Evolutionary conservation across 92 coral and sea anemone species (phyloP).

Genomic region (Phenganax stokvisi): DNA sequence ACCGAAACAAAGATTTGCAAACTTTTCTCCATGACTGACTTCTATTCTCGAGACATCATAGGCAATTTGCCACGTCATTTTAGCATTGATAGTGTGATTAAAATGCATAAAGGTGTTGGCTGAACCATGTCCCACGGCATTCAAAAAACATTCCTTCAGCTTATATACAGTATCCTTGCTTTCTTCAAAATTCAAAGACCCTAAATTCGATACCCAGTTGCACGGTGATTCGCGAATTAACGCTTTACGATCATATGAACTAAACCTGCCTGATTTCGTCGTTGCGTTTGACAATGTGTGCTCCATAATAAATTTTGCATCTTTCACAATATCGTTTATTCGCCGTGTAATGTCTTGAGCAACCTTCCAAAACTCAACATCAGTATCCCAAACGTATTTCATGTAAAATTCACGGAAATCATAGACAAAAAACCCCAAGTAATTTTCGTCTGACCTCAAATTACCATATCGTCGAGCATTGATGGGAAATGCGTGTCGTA

Average conservation of each 20-base stretch:
- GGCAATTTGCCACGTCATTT: slow-evolving; percentile 18
- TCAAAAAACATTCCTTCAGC: slow-evolving; percentile 11
- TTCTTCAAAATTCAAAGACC: slow-evolving; percentile 1
- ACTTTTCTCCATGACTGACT: neutral
- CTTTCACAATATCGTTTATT: neutral
- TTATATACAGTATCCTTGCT: neutral
- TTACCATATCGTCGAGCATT: slow-evolving; percentile 12
- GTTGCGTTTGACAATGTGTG: neutral
- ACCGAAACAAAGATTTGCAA: slow-evolving; percentile 20
- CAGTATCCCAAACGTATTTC: neutral
- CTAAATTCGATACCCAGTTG: slow-evolving; percentile 3
- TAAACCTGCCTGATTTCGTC: neutral
- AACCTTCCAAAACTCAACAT: slow-evolving; percentile 5
- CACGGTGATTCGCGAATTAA: neutral
- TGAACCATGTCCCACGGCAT: neutral
- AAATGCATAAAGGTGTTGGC: neutral
- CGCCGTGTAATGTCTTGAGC: slow-evolving; percentile 15
- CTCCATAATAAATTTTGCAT: neutral
- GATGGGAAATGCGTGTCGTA: neutral
- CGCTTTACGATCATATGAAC: neutral
- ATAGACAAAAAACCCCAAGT: slow-evolving; percentile 2
- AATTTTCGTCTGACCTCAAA: neutral
- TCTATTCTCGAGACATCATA: neutral
- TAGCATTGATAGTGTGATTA: slow-evolving; percentile 17
- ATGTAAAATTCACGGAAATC: neutral